Percentiles rank a stretch among this genome's conserved stretches.
Conservation (phyloP, 2,113 vertebrate genomes). For the Macaca mulatta region DNA sequence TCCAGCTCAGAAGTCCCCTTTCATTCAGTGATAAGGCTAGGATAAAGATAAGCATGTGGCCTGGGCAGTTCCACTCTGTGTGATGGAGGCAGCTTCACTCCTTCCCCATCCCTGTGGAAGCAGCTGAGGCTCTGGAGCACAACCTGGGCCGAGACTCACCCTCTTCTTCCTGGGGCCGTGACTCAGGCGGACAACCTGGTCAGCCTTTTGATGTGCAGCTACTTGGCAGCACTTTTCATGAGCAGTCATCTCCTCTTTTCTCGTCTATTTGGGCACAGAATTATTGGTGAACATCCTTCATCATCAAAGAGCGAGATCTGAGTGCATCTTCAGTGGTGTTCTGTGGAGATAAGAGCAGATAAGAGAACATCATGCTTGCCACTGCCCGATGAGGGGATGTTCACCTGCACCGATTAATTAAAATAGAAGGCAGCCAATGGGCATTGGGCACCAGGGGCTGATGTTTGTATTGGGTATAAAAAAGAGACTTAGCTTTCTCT, state of each 20-base stretch:
- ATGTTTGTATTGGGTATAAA: neutral
- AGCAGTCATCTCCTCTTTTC: neutral
- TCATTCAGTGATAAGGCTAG: neutral
- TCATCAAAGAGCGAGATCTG: neutral
- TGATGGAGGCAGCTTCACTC: neutral
- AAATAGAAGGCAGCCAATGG: neutral
- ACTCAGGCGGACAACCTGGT: neutral
- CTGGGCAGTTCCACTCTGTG: neutral
- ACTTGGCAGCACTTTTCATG: neutral
- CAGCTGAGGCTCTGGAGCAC: neutral
- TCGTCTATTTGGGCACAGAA: neutral
- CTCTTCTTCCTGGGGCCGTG: neutral
- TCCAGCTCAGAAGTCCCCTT: neutral
- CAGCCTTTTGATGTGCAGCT: neutral
- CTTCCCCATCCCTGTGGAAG: neutral
- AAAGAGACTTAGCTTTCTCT: neutral
- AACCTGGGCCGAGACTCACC: no score
- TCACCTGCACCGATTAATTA: neutral
- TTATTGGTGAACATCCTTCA: neutral
- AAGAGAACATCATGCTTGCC: no score
- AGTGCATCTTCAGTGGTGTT: fast-evolving
- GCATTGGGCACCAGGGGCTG: neutral
- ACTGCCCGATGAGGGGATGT: neutral
- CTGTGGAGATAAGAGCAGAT: neutral
- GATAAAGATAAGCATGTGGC: neutral